phyloP scores from a whole-genome alignment of 1,140 invertebrate species.

The Chionoecetes opilio region DNA sequence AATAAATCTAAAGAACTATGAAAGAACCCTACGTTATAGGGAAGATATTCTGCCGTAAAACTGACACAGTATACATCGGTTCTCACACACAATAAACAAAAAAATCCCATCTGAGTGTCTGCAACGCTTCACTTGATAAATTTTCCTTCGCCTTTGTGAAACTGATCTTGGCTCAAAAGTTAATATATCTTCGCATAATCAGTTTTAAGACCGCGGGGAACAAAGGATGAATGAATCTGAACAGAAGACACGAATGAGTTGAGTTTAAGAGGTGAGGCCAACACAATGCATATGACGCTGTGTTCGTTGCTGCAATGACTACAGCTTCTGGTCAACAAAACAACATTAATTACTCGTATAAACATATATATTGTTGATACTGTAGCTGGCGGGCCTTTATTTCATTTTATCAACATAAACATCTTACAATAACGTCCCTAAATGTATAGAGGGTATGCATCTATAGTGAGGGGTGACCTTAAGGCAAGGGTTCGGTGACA shows the following conservation, averaged over 20 bases:
- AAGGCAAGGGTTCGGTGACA: slow-evolving; percentile 12
- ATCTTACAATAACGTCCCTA: neutral
- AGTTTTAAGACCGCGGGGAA: neutral
- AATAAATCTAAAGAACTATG: neutral
- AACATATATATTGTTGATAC: no score
- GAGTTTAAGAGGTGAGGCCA: slow-evolving; percentile 4
- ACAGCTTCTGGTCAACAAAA: neutral
- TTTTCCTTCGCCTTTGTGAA: neutral
- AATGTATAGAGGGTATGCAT: neutral
- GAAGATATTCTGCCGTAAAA: neutral
- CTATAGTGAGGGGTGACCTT: slow-evolving; percentile 25
- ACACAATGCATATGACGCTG: neutral
- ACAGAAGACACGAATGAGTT: neutral
- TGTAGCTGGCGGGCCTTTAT: neutral
- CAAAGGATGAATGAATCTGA: slow-evolving; percentile 9
- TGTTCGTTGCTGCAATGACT: neutral
- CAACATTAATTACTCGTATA: no score
- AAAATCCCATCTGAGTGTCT: slow-evolving; percentile 16
- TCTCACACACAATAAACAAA: neutral
- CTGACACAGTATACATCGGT: neutral
- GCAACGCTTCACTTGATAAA: neutral
- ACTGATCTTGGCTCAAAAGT: slow-evolving; percentile 2
- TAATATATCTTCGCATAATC: neutral
- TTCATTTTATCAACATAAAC: neutral
- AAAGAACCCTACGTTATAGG: neutral